These are phyloP conservation scores for Ophion ventricosus DNA, from an alignment of 2,888 invertebrate species.

Conservation along the genomic window DNA sequence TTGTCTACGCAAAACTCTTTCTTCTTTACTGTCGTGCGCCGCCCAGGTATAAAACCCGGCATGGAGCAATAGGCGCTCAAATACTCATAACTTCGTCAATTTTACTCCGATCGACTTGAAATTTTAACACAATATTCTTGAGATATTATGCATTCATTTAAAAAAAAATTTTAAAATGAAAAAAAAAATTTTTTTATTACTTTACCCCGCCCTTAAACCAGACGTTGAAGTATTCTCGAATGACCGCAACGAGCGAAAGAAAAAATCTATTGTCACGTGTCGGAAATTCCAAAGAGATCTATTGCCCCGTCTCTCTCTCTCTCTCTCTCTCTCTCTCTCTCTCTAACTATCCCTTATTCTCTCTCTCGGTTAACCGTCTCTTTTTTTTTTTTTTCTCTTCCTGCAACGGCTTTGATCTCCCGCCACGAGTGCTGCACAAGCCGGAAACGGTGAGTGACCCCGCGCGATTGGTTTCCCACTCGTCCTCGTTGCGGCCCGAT, in stretches of 20 bases:
- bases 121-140: no score
- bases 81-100: no score
- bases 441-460: conserved; percentile 44
- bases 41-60: no score
- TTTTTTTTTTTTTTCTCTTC: neutral
- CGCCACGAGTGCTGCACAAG: conserved; percentile 63
- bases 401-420: conserved; percentile 68
- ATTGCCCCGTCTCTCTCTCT: conserved; percentile 40
- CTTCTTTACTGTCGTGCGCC: no score
- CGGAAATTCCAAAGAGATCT: conserved; percentile 22
- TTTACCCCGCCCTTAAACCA: no score
- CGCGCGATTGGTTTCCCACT: conserved; percentile 26
- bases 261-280: conserved; percentile 72
- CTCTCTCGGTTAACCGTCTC: no score
- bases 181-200: no score
- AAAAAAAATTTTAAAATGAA: no score
- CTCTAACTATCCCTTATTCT: conserved; percentile 67
- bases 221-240: neutral
- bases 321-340: conserved; percentile 48
- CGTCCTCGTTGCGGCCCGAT: conserved; percentile 21
- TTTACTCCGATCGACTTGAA: no score
- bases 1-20: no score
- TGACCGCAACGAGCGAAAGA: conserved; percentile 12
- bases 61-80: no score
- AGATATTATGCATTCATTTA: no score